These are phyloP conservation scores for Oligia fasciuncula DNA, from an alignment of 2,888 invertebrate species.

Conservation along the genomic window DNA sequence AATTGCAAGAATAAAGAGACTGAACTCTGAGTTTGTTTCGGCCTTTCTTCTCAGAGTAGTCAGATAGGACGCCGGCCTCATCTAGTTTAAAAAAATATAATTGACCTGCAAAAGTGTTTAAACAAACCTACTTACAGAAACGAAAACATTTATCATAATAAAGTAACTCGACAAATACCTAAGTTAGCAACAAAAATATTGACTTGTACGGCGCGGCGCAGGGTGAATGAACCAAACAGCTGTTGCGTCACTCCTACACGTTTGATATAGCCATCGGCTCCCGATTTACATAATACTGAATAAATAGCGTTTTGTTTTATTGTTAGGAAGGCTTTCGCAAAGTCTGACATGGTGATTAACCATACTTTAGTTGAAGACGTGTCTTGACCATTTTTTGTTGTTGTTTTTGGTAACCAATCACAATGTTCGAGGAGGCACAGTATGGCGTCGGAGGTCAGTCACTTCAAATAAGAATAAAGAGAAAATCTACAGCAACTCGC, in stretches of 20 bases:
- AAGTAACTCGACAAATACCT: background rate
- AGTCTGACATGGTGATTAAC: background rate
- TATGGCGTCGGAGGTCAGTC: background rate
- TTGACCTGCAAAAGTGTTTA: too few relatives aligned
- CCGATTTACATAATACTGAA: constrained; percentile 56
- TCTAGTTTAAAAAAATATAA: too few relatives aligned
- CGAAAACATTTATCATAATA: background rate
- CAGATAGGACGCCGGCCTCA: too few relatives aligned
- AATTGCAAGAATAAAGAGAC: too few relatives aligned
- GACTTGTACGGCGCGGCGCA: constrained; percentile 25
- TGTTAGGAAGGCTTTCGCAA: background rate
- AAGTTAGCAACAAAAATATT: constrained; percentile 46
- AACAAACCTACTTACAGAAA: too few relatives aligned
- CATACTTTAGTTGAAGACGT: background rate
- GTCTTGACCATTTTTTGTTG: background rate
- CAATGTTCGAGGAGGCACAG: background rate
- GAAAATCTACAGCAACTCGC: background rate
- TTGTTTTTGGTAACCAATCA: background rate
- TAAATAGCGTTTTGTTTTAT: constrained; percentile 10
- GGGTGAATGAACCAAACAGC: constrained; percentile 55
- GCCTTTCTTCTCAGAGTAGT: too few relatives aligned
- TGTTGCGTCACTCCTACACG: constrained; percentile 52
- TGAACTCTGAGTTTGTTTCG: too few relatives aligned
- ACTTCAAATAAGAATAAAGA: background rate
- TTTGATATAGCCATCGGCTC: constrained; percentile 3